Percentiles rank a stretch among this genome's conserved stretches.
Conservation (phyloP, 2,888 invertebrate genomes). For the Cerastis leucographa region DNA sequence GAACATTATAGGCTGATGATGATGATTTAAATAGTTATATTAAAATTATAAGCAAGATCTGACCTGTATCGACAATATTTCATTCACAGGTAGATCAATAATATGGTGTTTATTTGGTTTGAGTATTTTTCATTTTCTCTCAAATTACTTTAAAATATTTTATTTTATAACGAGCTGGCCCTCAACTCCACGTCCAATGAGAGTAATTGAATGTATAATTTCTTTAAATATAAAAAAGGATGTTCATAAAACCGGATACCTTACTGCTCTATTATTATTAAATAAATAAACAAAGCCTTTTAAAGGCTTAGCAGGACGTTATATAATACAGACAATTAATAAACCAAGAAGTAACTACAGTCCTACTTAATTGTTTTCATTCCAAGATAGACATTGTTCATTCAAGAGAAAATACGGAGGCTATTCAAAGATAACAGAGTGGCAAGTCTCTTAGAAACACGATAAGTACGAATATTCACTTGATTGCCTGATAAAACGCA, state of each 20-base stretch:
- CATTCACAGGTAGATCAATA: not conserved
- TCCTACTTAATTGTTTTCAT: slow-evolving; percentile 28
- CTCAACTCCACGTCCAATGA: not conserved
- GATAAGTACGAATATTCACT: slow-evolving; percentile 42
- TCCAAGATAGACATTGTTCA: slow-evolving; percentile 43
- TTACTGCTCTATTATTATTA: slow-evolving; percentile 1
- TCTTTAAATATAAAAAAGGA: not conserved
- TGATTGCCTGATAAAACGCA: slow-evolving; percentile 35
- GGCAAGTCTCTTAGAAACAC: slow-evolving; percentile 28
- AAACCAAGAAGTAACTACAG: not conserved
- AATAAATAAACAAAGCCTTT: slow-evolving; percentile 15
- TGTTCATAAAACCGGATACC: not conserved
- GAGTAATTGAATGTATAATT: not conserved
- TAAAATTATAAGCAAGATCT: too few species aligned
- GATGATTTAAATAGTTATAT: too few species aligned
- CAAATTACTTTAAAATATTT: not conserved
- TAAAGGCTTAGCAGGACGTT: not conserved
- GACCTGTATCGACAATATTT: not conserved
- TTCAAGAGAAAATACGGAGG: slow-evolving; percentile 33
- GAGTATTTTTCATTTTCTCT: not conserved
- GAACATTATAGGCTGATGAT: too few species aligned
- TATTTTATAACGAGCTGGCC: not conserved
- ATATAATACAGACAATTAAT: slow-evolving; percentile 4
- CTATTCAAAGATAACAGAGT: slow-evolving; percentile 29
- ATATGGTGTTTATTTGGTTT: not conserved